These are phyloP conservation scores for Cirrhinus molitorella DNA, from an alignment of 2,797 vertebrate species.

Conservation along the genomic window DNA sequence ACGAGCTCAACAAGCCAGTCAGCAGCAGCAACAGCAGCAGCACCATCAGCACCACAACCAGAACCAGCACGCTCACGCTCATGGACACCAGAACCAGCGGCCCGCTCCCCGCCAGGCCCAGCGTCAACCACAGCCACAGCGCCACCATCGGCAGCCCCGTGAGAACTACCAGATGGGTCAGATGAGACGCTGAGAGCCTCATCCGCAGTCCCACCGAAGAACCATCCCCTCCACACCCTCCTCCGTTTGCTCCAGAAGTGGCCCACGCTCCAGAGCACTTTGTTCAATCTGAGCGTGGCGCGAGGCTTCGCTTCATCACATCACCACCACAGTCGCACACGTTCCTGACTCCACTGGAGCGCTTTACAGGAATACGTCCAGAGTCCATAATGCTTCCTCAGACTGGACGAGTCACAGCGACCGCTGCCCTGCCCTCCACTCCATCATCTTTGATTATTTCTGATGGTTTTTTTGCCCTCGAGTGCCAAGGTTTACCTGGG, in stretches of 20 bases:
- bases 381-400: conserved; percentile 12
- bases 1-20: conserved; percentile 89
- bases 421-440: conserved; percentile 15
- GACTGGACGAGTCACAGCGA: no score
- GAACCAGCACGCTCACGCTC: conserved; percentile 72
- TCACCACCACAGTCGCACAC: neutral
- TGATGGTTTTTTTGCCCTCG: conserved; percentile 62
- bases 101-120: conserved; percentile 72
- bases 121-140: conserved; percentile 84
- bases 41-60: conserved; percentile 81
- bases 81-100: conserved; percentile 72
- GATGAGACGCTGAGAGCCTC: conserved; percentile 83
- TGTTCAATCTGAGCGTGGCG: conserved; percentile 7
- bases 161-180: conserved; percentile 93
- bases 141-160: conserved; percentile 77
- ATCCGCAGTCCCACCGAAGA: conserved; percentile 46
- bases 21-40: conserved; percentile 76
- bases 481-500: conserved; percentile 80
- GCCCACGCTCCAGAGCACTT: no score
- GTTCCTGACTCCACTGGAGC: conserved; percentile 27
- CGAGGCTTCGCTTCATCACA: no score
- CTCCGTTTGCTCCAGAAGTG: no score
- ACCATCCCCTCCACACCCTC: no score
- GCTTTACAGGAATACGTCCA: conserved; percentile 44
- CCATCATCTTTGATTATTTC: neutral